Percentiles rank a stretch among this genome's conserved stretches.
These are phyloP conservation scores for Artibeus jamaicensis DNA, from an alignment of 2,797 vertebrate genomes.

Conservation along the genomic window DNA sequence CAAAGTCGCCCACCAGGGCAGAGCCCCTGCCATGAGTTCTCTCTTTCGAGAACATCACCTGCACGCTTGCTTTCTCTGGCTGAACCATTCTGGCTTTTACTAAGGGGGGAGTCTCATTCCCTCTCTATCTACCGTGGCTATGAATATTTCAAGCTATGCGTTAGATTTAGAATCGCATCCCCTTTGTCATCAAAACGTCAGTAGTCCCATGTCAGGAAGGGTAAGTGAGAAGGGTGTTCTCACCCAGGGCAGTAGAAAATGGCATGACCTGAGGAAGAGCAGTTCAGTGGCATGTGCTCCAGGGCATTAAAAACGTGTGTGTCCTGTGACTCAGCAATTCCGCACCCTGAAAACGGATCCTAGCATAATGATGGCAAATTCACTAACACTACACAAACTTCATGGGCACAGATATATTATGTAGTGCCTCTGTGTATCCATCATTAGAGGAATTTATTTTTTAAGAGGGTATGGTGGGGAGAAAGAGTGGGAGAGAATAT, in stretches of 20 bases:
- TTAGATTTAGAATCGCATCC: background rate
- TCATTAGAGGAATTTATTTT: background rate
- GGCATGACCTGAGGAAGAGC: background rate
- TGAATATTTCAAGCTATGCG: background rate
- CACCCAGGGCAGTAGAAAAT: background rate
- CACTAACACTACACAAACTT: background rate
- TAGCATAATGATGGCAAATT: background rate
- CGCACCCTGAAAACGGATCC: background rate
- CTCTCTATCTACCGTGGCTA: background rate
- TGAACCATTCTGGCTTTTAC: background rate
- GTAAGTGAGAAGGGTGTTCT: background rate
- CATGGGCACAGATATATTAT: background rate
- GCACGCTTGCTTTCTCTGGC: background rate
- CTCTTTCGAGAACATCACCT: background rate
- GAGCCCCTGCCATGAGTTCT: fast-evolving
- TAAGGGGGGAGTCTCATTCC: background rate
- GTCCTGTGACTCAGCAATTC: background rate
- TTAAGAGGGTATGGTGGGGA: no score
- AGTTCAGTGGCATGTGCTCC: background rate
- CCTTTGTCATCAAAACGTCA: background rate
- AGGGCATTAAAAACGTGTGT: background rate
- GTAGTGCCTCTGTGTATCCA: background rate
- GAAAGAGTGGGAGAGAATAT: no score
- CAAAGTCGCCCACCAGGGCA: background rate
- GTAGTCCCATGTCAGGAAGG: background rate